A percentile compares a stretch with the other conserved stretches of the same genome.
Conservation (phyloP, 1,140 invertebrate species). For the Dendroctonus valens region DNA sequence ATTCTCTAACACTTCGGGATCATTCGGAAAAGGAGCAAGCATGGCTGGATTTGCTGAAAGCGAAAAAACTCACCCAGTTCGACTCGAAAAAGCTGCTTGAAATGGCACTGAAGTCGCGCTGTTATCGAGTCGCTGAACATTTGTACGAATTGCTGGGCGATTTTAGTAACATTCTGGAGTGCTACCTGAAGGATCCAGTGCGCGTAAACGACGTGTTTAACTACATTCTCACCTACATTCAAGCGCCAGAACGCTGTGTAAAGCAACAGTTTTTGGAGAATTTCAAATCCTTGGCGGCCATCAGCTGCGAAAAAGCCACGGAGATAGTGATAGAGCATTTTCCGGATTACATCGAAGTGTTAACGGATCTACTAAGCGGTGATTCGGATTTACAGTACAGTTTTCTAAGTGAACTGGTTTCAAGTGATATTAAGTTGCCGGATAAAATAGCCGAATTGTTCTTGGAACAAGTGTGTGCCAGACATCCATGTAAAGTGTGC, state of each 20-base stretch:
- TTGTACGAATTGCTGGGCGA: slow-evolving; percentile 51
- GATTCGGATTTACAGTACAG: slow-evolving; percentile 57
- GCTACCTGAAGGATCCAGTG: slow-evolving; percentile 55
- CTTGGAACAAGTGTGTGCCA: slow-evolving; percentile 65
- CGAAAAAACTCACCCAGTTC: slow-evolving; percentile 64
- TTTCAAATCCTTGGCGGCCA: slow-evolving; percentile 49
- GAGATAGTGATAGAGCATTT: slow-evolving; percentile 57
- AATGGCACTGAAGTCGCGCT: slow-evolving; percentile 50
- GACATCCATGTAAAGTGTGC: slow-evolving; percentile 51
- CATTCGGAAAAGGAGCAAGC: slow-evolving; percentile 77
- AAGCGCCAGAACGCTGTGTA: slow-evolving; percentile 52
- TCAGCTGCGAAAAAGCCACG: slow-evolving; percentile 53
- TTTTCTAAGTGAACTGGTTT: slow-evolving; percentile 64
- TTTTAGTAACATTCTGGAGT: slow-evolving; percentile 53
- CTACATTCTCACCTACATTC: slow-evolving; percentile 70
- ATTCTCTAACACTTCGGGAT: slow-evolving; percentile 47
- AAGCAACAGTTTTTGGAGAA: slow-evolving; percentile 52
- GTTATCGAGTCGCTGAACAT: slow-evolving; percentile 53
- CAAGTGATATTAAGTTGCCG: slow-evolving; percentile 55
- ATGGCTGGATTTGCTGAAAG: slow-evolving; percentile 71
- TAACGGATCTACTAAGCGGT: slow-evolving; percentile 52
- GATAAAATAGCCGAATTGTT: slow-evolving; percentile 60
- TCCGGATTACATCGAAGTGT: slow-evolving; percentile 53
- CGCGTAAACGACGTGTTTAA: slow-evolving; percentile 71
- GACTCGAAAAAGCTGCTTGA: slow-evolving; percentile 49